A percentile compares a stretch with the other conserved stretches of the same genome.
Evolutionary conservation across 2,888 invertebrate species (phyloP).

Genomic region (Lepidonotus clava): DNA sequence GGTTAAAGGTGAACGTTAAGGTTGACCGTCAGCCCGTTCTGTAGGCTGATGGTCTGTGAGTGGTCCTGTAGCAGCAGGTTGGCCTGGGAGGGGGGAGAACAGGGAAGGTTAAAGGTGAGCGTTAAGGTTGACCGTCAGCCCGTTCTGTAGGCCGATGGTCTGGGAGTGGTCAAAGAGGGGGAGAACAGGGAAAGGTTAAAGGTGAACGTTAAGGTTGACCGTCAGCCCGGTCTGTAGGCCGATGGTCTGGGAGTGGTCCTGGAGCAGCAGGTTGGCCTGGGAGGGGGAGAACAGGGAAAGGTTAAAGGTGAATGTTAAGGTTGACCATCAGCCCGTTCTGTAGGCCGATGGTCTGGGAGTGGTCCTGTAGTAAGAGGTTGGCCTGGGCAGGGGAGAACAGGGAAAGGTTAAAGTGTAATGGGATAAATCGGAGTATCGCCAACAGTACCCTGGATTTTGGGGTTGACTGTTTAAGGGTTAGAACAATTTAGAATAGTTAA

Average conservation of each 20-base stretch:
- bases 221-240: constrained; percentile 87
- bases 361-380: constrained; percentile 87
- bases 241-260: constrained; percentile 86
- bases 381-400: constrained; percentile 86
- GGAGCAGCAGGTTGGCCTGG: constrained; percentile 86
- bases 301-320: constrained; percentile 85
- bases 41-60: constrained; percentile 85
- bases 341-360: constrained; percentile 85
- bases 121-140: constrained; percentile 86
- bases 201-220: constrained; percentile 85
- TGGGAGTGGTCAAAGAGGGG: too few species aligned
- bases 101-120: too few species aligned
- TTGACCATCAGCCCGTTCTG: constrained; percentile 87
- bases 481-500: too few species aligned
- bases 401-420: too few species aligned
- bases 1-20: constrained; percentile 85
- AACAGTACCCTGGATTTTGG: constrained; percentile 86
- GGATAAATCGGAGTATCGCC: constrained; percentile 87
- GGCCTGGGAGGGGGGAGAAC: constrained; percentile 85
- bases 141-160: constrained; percentile 86
- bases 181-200: too few species aligned
- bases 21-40: constrained; percentile 87
- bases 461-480: too few species aligned
- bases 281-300: too few species aligned
- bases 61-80: constrained; percentile 88